Conservation (phyloP, 2,888 invertebrate species). For the Matsumyia berberina region DNA sequence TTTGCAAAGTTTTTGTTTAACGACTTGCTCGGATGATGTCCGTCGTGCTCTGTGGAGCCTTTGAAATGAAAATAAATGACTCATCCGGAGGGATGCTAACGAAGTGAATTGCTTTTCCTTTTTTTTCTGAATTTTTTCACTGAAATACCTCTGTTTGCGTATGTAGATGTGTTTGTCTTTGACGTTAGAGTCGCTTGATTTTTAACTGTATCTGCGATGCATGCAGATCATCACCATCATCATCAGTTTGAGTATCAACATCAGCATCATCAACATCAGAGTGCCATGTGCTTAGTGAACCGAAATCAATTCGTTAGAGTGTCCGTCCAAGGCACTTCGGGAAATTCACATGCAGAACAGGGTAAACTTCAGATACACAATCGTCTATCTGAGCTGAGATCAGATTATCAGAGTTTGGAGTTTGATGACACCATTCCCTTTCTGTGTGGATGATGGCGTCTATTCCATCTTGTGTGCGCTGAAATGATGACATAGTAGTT, state of each 20-base stretch:
- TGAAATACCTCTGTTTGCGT: background rate
- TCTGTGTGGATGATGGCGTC: background rate
- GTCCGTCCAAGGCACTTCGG: constrained; percentile 33
- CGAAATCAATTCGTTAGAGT: constrained; percentile 66
- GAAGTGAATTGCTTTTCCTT: background rate
- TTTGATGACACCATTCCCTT: constrained; percentile 43
- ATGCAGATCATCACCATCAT: constrained; percentile 28
- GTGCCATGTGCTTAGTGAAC: constrained; percentile 37
- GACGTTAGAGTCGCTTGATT: constrained; percentile 18
- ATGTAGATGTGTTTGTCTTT: constrained; percentile 17
- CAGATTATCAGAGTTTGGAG: constrained; percentile 13
- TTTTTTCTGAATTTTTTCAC: background rate
- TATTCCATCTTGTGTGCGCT: background rate
- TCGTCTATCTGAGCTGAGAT: constrained; percentile 4
- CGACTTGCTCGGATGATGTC: constrained; percentile 13
- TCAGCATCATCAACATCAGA: constrained; percentile 8
- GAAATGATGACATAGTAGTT: constrained; percentile 37
- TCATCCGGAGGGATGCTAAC: constrained; percentile 1
- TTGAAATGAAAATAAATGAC: constrained; percentile 32
- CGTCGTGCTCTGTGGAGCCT: background rate
- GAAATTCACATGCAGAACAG: constrained; percentile 21
- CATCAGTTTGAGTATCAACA: constrained; percentile 13
- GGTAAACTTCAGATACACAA: constrained; percentile 2
- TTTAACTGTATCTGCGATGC: constrained; percentile 2
- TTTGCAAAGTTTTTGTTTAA: constrained; percentile 22